Conservation (phyloP, 1,140 invertebrate species). For the Polypedilum vanderplanki region DNA sequence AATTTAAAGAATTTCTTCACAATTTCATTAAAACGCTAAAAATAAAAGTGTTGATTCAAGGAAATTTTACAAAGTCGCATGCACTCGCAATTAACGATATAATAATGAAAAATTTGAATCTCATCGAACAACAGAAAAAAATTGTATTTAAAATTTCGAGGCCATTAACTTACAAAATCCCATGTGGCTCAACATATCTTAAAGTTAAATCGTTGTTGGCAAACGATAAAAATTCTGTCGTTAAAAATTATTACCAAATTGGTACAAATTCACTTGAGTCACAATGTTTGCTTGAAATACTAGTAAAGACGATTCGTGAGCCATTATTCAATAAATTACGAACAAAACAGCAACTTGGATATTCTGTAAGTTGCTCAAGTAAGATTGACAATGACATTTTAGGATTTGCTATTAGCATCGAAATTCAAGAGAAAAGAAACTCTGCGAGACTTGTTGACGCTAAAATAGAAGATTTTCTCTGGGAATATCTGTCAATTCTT, state of each 20-base stretch:
- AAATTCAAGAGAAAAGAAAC: slow-evolving; percentile 61
- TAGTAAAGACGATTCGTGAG: slow-evolving; percentile 66
- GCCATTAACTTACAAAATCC: slow-evolving; percentile 33
- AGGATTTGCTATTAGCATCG: slow-evolving; percentile 60
- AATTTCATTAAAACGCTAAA: slow-evolving; percentile 55
- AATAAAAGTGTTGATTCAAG: slow-evolving; percentile 47
- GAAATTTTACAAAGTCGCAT: slow-evolving; percentile 43
- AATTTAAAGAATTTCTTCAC: slow-evolving; percentile 53
- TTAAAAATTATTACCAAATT: slow-evolving; percentile 79
- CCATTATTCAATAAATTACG: slow-evolving; percentile 77
- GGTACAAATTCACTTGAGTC: slow-evolving; percentile 51
- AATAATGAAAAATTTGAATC: not conserved
- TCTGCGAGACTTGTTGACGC: slow-evolving; percentile 32
- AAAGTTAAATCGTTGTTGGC: slow-evolving; percentile 52
- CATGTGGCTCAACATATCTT: not conserved
- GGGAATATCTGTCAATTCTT: not conserved
- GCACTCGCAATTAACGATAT: slow-evolving; percentile 40
- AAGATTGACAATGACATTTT: slow-evolving; percentile 58
- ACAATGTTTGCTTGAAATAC: slow-evolving; percentile 61
- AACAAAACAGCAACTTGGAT: slow-evolving; percentile 81
- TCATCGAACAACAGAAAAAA: not conserved
- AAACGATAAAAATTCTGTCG: slow-evolving; percentile 67
- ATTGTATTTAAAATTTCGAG: not conserved
- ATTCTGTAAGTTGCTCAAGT: slow-evolving; percentile 58
- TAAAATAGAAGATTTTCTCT: slow-evolving; percentile 1